A percentile compares a stretch with the other conserved stretches of the same genome.
These are phyloP conservation scores for Nowickia ferox DNA, from an alignment of 2,888 invertebrate genomes.

Conservation along the genomic window DNA sequence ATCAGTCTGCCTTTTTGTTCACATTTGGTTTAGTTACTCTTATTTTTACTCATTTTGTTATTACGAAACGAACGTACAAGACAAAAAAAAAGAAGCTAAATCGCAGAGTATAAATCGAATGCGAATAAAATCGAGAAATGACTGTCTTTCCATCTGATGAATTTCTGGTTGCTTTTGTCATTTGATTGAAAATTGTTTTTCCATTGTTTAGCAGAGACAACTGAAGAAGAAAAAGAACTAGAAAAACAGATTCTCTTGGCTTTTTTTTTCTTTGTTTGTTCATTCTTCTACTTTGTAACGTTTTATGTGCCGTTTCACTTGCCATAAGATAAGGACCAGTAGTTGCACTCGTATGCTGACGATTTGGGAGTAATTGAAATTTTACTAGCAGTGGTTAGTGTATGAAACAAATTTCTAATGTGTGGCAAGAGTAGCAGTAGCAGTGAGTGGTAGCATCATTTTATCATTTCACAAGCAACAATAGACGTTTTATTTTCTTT, in stretches of 20 bases:
- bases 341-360: slow-evolving; percentile 10
- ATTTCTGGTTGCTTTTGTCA: slow-evolving; percentile 69
- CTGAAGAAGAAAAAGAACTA: slow-evolving; percentile 12
- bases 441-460: slow-evolving; percentile 40
- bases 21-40: not conserved
- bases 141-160: slow-evolving; percentile 70
- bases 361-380: slow-evolving; percentile 8
- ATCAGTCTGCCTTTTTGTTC: slow-evolving; percentile 35
- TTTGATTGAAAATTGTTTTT: slow-evolving; percentile 70
- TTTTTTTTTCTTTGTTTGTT: not conserved
- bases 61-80: not conserved
- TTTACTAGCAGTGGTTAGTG: slow-evolving; percentile 19
- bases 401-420: slow-evolving; percentile 29
- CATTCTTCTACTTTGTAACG: not conserved
- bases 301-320: slow-evolving; percentile 46
- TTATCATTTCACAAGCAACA: slow-evolving; percentile 60
- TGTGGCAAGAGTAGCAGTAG: not conserved
- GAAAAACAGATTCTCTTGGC: slow-evolving; percentile 3
- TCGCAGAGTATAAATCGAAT: slow-evolving; percentile 43
- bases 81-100: slow-evolving; percentile 27
- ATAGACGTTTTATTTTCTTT: slow-evolving; percentile 27
- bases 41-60: not conserved
- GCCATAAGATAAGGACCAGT: slow-evolving; percentile 27
- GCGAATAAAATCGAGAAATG: slow-evolving; percentile 51
- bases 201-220: slow-evolving; percentile 55